A percentile compares a stretch with the other conserved stretches of the same genome.
Evolutionary conservation across 1,140 invertebrate species (phyloP).

Genomic region (Helicoverpa armigera): DNA sequence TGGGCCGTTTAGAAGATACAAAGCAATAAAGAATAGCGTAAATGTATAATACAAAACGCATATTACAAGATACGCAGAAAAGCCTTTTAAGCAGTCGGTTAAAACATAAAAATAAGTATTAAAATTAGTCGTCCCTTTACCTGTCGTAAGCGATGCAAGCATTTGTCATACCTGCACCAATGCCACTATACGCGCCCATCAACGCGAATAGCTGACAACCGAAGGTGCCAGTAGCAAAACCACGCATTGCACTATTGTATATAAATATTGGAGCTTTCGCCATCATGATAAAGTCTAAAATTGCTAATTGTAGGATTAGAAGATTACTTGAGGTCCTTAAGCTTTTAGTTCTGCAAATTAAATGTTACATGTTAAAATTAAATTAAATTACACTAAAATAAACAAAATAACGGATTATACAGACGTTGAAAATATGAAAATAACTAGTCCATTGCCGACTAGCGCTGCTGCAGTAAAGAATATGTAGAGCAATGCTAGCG

Average conservation of each 20-base stretch:
- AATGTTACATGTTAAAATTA: background rate
- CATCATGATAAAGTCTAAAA: constrained; percentile 96
- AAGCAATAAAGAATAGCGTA: no score
- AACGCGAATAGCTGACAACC: constrained; percentile 93
- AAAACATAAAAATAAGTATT: background rate
- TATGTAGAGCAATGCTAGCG: constrained; percentile 93
- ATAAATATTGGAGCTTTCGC: constrained; percentile 95
- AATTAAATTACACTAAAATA: constrained; percentile 1
- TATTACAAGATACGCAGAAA: no score
- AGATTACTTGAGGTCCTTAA: constrained; percentile 96
- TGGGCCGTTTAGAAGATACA: no score
- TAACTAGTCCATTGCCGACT: constrained; percentile 95
- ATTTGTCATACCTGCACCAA: constrained; percentile 93
- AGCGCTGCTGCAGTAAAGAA: constrained; percentile 92
- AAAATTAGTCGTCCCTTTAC: constrained; percentile 75
- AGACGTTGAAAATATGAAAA: constrained; percentile 95
- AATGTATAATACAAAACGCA: no score
- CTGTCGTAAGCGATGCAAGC: constrained; percentile 92
- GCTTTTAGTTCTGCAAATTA: constrained; percentile 90
- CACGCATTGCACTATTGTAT: constrained; percentile 93
- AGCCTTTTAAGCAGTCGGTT: background rate
- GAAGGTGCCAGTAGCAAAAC: constrained; percentile 90
- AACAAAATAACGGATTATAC: constrained; percentile 63
- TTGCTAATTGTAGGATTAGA: constrained; percentile 95
- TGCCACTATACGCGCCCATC: constrained; percentile 92